Percentiles rank a stretch among this genome's conserved stretches.
Conservation (phyloP, 2,113 vertebrate genomes). For the Crotalus viridis region DNA sequence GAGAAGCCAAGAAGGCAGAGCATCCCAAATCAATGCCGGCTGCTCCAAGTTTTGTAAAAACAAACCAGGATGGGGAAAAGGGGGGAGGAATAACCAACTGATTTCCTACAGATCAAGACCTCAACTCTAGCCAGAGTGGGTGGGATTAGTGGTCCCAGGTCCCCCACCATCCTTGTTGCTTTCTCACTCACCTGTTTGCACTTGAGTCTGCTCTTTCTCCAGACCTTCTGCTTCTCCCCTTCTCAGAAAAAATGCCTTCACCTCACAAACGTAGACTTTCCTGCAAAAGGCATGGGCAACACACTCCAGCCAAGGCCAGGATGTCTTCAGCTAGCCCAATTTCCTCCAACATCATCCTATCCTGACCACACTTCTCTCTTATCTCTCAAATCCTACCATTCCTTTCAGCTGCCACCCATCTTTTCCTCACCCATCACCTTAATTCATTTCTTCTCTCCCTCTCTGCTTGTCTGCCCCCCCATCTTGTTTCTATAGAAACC, state of each 20-base stretch:
- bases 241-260: conserved; percentile 33
- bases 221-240: not conserved
- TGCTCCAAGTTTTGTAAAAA: not conserved
- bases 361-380: not conserved
- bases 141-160: fast-evolving
- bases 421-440: conserved; percentile 60
- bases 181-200: conserved; percentile 62
- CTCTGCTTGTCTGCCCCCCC: conserved; percentile 45
- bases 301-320: conserved; percentile 12
- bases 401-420: conserved; percentile 48
- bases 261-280: not conserved
- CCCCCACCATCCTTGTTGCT: not conserved
- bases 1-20: fast-evolving
- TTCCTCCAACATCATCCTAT: not conserved
- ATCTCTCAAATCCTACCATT: not conserved
- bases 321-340: not conserved
- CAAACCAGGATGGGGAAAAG: not conserved
- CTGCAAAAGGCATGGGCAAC: not conserved
- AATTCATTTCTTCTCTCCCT: conserved; percentile 52
- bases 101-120: not conserved
- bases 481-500: conserved; percentile 74
- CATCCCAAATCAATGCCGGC: fast-evolving
- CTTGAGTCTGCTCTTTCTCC: not conserved
- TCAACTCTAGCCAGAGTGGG: fast-evolving
- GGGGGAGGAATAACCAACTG: not conserved